Evolutionary conservation across 2,797 vertebrate species (phyloP).

Genomic region (Urosaurus nigricauda): DNA sequence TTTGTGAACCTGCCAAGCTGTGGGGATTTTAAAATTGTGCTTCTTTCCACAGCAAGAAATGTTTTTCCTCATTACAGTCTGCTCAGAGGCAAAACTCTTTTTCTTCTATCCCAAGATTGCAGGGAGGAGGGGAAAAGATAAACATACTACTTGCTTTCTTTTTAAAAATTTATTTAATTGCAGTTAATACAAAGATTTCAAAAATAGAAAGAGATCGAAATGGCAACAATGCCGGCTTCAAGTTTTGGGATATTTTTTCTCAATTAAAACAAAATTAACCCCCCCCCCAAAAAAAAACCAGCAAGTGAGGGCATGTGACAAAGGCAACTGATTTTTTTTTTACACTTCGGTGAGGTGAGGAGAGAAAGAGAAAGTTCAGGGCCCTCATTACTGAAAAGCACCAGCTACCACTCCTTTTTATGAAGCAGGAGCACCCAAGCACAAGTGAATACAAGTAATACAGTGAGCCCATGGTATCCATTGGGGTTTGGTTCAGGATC

Average conservation of each 20-base stretch:
- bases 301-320: constrained; percentile 60
- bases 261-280: constrained; percentile 67
- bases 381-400: neutral
- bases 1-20: neutral
- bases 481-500: too few species aligned
- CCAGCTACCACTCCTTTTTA: neutral
- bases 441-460: neutral
- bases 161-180: constrained; percentile 70
- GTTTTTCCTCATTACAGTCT: neutral
- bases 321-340: constrained; percentile 59
- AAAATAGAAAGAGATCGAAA: constrained; percentile 78
- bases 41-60: neutral
- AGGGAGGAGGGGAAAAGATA: neutral
- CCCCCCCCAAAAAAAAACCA: neutral
- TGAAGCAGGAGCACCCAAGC: neutral
- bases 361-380: constrained; percentile 17
- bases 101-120: neutral
- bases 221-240: constrained; percentile 72
- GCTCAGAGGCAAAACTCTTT: neutral
- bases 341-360: constrained; percentile 38
- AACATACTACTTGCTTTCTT: constrained; percentile 19
- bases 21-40: neutral
- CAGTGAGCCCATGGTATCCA: neutral
- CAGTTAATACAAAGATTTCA: constrained; percentile 78
- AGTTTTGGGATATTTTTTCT: constrained; percentile 65